Evolutionary conservation across 2,113 vertebrate species (phyloP), one percentile per base, ranked within the genome.

Genomic region (Nanger granti): DNA sequence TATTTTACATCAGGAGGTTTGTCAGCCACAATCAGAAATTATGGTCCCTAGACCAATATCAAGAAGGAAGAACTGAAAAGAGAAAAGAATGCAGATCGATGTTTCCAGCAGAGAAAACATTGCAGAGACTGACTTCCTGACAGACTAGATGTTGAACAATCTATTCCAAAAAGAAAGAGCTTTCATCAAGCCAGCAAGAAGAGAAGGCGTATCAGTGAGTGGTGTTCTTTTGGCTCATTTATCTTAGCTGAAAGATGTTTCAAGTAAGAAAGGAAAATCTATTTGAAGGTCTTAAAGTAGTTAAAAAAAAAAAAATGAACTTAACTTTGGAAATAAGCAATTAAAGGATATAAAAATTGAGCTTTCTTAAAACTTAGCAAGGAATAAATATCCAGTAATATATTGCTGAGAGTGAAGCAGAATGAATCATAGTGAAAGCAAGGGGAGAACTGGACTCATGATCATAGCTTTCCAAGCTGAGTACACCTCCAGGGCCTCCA

Each of bases 11-110:
- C 69, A 18, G 41, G 59, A 82, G 94, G 12, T 96, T 96, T 59
- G 8, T 87, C 87, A 96, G 84, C 66, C 89, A 89, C 95, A 59
- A 90, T 64, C 73, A 97, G 62, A 44, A 95, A 94, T 91, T 82
- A 87, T 41, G 17, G 9, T 89, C 86, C 76, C 85, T 60, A 90
- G 92, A 52, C 95, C 57, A 93, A 80, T 86, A 96, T 96, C 57
- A 89, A 96, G 87, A 92, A 95, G 29, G 49, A 92, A 93, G 20
- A 96, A 89, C 47, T 88, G 44, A 92, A 97, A 87, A 97, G 88
- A 80, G 55, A 92, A 91, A 91, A 96, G 94, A 97, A 96, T 91
- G 83, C 92, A 97, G 96, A 96, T 97, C 95, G 91, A 96, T 97
- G 95, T 69, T 92, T 97, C 93, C 92, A 89, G 87, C 69, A 66